Evolutionary conservation across 2,113 vertebrate genomes (phyloP).

Genomic region (Parotia lawesii): DNA sequence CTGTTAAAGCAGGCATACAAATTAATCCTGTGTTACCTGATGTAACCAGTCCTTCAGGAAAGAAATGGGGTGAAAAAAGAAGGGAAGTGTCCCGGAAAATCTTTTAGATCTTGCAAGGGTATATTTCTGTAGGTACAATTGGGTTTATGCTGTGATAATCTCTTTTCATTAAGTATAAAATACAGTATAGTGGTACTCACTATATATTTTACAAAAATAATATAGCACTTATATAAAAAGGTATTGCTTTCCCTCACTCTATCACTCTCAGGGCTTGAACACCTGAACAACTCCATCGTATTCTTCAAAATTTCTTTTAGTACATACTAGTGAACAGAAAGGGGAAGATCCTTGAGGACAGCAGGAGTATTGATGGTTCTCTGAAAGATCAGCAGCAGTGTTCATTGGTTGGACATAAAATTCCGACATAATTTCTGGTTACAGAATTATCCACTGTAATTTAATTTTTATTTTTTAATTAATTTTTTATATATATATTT

Average conservation of each 20-base stretch:
- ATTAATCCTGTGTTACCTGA: not conserved
- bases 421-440: not conserved
- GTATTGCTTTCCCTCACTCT: not conserved
- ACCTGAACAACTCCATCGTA: rapidly evolving
- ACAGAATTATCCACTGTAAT: not conserved
- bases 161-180: not conserved
- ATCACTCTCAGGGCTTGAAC: not conserved
- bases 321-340: not conserved
- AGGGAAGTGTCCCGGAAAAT: not conserved
- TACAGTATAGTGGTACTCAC: not conserved
- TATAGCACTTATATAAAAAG: not conserved
- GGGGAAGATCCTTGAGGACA: rapidly evolving
- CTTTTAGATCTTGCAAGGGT: not conserved
- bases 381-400: not conserved
- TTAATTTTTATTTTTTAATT: no score
- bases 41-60: not conserved
- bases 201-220: not conserved
- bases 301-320: not conserved
- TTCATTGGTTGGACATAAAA: not conserved
- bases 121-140: rapidly evolving
- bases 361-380: not conserved
- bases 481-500: no score
- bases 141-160: not conserved
- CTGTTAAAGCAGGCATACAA: rapidly evolving
- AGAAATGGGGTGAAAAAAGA: not conserved